These are phyloP conservation scores for Bolinopsis microptera DNA, from an alignment of 37 sponge, comb jelly and placozoan species.

Conservation along the genomic window DNA sequence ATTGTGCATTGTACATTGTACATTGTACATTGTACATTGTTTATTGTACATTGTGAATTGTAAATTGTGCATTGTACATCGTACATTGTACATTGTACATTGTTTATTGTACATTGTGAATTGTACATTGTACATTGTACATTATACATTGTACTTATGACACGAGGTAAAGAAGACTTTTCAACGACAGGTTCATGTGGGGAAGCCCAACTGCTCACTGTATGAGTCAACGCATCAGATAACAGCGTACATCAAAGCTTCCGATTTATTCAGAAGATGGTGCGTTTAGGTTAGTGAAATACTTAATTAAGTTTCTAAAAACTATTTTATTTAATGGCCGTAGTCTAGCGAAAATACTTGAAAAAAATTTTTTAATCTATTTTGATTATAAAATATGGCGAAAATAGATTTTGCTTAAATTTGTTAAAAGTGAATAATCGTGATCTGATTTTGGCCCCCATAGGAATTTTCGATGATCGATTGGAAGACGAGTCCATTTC, in stretches of 20 bases:
- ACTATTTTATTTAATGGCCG: no score
- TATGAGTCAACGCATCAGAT: conserved; percentile 14
- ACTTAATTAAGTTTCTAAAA: neutral
- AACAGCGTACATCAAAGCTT: conserved; percentile 11
- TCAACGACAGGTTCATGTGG: neutral
- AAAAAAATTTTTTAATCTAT: no score
- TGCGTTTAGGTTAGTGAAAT: neutral
- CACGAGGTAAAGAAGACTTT: neutral
- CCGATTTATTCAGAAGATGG: neutral
- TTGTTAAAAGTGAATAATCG: neutral
- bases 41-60: no score
- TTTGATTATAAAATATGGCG: no score
- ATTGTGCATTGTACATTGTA: no score
- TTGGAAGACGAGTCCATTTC: neutral
- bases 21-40: no score
- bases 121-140: no score
- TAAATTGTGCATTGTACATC: no score
- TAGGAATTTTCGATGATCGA: neutral
- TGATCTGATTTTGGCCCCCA: neutral
- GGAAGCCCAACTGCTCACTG: neutral
- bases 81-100: no score
- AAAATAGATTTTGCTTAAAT: neutral
- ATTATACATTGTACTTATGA: no score
- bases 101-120: no score
- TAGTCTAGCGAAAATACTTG: no score